Base-by-base conservation (phyloP, 2,113 vertebrate genomes). In the Salvelinus namaycush region DNA sequence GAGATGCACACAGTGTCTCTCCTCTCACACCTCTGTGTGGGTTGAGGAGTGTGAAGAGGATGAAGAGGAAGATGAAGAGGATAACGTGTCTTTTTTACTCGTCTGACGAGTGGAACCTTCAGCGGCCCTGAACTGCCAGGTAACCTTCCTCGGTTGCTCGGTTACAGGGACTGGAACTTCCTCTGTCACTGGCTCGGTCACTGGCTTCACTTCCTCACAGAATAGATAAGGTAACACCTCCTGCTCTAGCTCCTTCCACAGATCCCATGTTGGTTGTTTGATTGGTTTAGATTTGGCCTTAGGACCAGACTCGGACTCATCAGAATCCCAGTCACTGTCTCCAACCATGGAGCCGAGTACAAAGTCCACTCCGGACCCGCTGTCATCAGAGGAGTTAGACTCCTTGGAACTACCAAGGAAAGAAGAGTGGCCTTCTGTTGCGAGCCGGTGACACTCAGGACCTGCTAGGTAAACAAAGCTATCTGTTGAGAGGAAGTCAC, bases 381-480 rank as follows among this genome's bases (percentile, higher is more conserved):
- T 93, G 79, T 91, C 93, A 75, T 94, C 93, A 0, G 93, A 93
- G 73, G 93, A 93, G 73, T 93, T 92, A 0, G 92, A 92, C 12
- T 92, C 92, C 86, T 91, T 92, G 68, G 74, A 85, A 83, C 81
- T 81, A 14, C 76, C 1, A 22, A n/a, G 87, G 74, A 92, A 94
- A n/a, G 85, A 24, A 14, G 90, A 72, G 22, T 81, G 90, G 68
- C 92, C 92, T 66, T 87, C 81, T 5, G 91, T 89, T 16, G 82
- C 90, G 81, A 94, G 80, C 24, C 93, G 81, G 81, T 90, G 92
- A 83, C 93, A 94, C 67, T 88, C 92, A 49, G 93, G 93, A 75
- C 92, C 93, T 27, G 93, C 92, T 78, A 94, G 89, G 82, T 94
- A 94, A 34, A 94, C 92, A n/a, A 94, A 94, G 78, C 93, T 93